Conservation (phyloP, 1,140 invertebrate genomes). For the Dendrolimus punctatus region DNA sequence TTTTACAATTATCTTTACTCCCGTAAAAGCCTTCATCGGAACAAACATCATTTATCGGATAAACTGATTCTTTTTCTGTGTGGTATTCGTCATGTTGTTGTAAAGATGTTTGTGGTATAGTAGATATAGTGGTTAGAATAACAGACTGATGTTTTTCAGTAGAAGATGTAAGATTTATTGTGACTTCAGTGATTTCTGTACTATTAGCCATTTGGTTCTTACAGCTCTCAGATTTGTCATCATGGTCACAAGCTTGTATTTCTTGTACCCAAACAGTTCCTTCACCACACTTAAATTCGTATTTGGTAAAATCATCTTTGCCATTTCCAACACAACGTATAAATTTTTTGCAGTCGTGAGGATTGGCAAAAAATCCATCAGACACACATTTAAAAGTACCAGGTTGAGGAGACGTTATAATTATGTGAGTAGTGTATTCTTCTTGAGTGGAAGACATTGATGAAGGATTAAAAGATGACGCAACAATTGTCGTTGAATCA, state of each 20-base stretch:
- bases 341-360: conserved; percentile 82
- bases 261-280: conserved; percentile 84
- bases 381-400: conserved; percentile 38
- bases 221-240: conserved; percentile 64
- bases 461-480: no score
- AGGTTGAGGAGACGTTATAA: background rate
- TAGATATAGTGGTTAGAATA: conserved; percentile 4
- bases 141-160: conserved; percentile 3
- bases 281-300: conserved; percentile 80
- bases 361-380: conserved; percentile 80
- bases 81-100: conserved; percentile 6
- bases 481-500: no score
- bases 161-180: conserved; percentile 20
- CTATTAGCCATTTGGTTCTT: conserved; percentile 7
- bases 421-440: background rate
- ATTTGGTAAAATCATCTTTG: conserved; percentile 73
- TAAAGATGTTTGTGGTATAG: background rate
- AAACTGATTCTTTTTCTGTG: conserved; percentile 6
- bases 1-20: conserved; percentile 76
- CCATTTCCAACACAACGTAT: conserved; percentile 82
- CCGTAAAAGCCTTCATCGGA: conserved; percentile 76
- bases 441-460: background rate
- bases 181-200: conserved; percentile 18
- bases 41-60: conserved; percentile 30
- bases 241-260: conserved; percentile 79